Conservation (phyloP, 1,140 invertebrate species). For the Leguminivora glycinivorella region DNA sequence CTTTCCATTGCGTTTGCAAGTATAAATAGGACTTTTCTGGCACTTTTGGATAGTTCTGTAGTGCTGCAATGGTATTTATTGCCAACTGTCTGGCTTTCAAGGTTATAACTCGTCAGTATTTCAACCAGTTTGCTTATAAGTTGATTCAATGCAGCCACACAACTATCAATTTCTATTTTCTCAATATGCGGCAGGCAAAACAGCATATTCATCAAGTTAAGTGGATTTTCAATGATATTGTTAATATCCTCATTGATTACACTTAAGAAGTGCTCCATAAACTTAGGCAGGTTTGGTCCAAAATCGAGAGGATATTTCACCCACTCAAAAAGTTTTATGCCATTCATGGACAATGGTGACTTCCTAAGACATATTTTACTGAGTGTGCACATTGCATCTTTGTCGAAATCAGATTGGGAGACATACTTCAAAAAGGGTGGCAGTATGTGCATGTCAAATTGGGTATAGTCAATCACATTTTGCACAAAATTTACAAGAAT, state of each 20-base stretch:
- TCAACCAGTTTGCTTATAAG: slow-evolving; percentile 59
- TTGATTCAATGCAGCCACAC: slow-evolving; percentile 51
- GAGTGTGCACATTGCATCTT: slow-evolving; percentile 80
- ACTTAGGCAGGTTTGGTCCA: slow-evolving; percentile 58
- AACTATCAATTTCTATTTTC: slow-evolving; percentile 63
- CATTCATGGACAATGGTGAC: slow-evolving; percentile 81
- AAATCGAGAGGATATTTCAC: slow-evolving; percentile 83
- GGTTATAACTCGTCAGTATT: slow-evolving; percentile 51
- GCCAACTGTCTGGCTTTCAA: slow-evolving; percentile 49
- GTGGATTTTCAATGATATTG: slow-evolving; percentile 63
- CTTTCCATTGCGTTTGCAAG: slow-evolving; percentile 80
- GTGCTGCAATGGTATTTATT: slow-evolving; percentile 62
- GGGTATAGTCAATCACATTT: slow-evolving; percentile 82
- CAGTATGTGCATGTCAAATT: slow-evolving; percentile 87
- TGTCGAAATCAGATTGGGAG: slow-evolving; percentile 77
- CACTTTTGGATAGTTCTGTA: slow-evolving; percentile 50
- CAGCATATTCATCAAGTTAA: slow-evolving; percentile 78
- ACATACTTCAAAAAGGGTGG: slow-evolving; percentile 84
- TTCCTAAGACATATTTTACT: slow-evolving; percentile 85
- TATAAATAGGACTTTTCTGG: slow-evolving; percentile 75
- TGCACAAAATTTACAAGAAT: slow-evolving; percentile 83
- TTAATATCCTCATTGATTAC: slow-evolving; percentile 58
- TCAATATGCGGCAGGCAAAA: slow-evolving; percentile 83
- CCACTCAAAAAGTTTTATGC: slow-evolving; percentile 82
- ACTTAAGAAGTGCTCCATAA: slow-evolving; percentile 63